Conservation (phyloP, 30 jellyfish, hydroid and myxozoan genomes). For the Catostylus mosaicus region DNA sequence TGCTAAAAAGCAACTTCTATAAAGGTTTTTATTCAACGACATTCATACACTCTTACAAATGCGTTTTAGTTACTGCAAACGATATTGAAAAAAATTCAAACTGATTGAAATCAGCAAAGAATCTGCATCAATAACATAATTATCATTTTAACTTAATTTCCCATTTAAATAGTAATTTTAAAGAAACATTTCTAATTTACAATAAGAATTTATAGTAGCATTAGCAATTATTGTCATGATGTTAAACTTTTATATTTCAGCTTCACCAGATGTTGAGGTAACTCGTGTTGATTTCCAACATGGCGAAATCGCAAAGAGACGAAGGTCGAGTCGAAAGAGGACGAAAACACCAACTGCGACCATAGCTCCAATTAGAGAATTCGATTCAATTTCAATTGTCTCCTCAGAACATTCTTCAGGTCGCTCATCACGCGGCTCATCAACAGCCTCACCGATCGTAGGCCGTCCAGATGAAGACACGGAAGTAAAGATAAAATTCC, state of each 20-base stretch:
- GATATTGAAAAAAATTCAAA: too few species aligned
- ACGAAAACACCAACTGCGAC: constrained; percentile 36
- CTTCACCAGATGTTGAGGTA: constrained; percentile 18
- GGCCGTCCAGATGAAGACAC: neutral
- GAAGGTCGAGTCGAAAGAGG: constrained; percentile 55
- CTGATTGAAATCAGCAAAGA: too few species aligned
- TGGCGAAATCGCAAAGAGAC: constrained; percentile 31
- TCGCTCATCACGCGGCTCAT: constrained; percentile 39
- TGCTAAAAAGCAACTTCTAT: too few species aligned
- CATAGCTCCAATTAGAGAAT: constrained; percentile 65
- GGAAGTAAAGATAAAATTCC: constrained; percentile 2
- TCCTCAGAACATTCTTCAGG: constrained; percentile 44
- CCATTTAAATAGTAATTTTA: too few species aligned
- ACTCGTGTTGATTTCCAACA: constrained; percentile 15
- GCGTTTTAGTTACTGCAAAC: too few species aligned
- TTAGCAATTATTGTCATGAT: too few species aligned
- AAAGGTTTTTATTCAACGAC: too few species aligned
- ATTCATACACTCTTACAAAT: too few species aligned
- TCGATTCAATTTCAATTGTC: constrained; percentile 19
- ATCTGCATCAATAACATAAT: too few species aligned
- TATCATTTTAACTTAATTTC: too few species aligned
- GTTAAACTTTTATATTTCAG: neutral
- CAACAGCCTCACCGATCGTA: constrained; percentile 30
- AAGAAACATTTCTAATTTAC: too few species aligned
- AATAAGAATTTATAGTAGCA: neutral